phyloP scores from a whole-genome alignment of 2,113 vertebrate species.

The Andinoacara biseriatus region DNA sequence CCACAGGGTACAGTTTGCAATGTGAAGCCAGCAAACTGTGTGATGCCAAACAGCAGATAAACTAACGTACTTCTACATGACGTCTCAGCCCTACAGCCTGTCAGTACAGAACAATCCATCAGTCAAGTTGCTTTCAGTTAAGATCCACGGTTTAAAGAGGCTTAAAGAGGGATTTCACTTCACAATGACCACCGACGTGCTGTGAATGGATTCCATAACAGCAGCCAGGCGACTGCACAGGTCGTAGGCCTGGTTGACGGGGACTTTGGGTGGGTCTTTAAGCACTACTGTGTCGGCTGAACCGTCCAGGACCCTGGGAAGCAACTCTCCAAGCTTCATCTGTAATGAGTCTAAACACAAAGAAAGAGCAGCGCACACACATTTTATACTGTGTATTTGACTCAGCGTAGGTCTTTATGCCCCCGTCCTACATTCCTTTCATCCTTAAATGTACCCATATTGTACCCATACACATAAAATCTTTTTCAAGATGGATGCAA shows the following conservation, averaged over 20 bases:
- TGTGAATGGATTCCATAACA: slow-evolving; percentile 94
- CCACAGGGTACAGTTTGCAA: not conserved
- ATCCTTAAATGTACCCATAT: not conserved
- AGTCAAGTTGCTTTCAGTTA: not conserved
- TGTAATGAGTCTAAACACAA: slow-evolving; percentile 85
- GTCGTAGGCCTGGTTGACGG: slow-evolving; percentile 89
- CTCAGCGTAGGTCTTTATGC: not conserved
- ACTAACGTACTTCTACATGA: not conserved
- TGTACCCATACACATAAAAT: not conserved
- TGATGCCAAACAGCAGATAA: slow-evolving; percentile 4
- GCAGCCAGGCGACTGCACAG: slow-evolving; percentile 93
- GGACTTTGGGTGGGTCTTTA: slow-evolving; percentile 94
- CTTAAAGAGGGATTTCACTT: slow-evolving; percentile 78
- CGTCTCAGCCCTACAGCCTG: not conserved
- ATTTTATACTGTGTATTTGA: not conserved
- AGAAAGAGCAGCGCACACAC: fast-evolving
- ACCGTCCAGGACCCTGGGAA: slow-evolving; percentile 93
- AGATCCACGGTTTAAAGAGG: not conserved
- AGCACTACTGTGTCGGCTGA: slow-evolving; percentile 86
- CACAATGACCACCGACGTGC: slow-evolving; percentile 84
- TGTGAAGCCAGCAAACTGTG: slow-evolving; percentile 11
- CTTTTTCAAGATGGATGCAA: not conserved
- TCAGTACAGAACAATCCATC: not conserved
- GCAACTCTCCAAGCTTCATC: slow-evolving; percentile 88
- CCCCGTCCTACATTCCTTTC: not conserved